A percentile compares a stretch with the other conserved stretches of the same genome.
phyloP scores from a whole-genome alignment of 2,113 vertebrate genomes.

The Pseudopipra pipra region DNA sequence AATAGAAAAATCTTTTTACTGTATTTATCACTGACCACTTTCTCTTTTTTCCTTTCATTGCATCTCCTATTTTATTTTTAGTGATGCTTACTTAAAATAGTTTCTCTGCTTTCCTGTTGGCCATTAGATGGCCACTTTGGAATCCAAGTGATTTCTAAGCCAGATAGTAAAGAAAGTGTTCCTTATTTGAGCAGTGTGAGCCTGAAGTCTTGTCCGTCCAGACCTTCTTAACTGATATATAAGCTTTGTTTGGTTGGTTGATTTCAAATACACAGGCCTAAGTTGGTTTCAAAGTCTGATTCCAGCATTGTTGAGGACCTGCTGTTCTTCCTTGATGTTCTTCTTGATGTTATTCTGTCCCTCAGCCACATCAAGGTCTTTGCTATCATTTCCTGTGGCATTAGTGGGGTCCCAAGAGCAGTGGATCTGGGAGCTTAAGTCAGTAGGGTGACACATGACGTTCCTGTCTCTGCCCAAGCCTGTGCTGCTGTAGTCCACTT shows the following conservation, averaged over 20 bases:
- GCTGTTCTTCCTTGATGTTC: neutral
- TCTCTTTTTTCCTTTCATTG: neutral
- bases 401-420: neutral
- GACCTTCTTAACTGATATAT: neutral
- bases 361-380: neutral
- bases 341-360: neutral
- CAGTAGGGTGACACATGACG: neutral
- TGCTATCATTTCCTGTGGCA: neutral
- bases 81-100: constrained; percentile 40
- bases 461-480: neutral
- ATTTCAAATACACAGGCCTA: neutral
- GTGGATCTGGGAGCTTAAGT: neutral
- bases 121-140: neutral
- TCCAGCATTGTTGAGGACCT: neutral
- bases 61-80: constrained; percentile 42
- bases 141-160: neutral
- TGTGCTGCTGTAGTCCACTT: neutral
- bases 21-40: constrained; percentile 15
- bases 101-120: neutral
- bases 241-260: neutral
- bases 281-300: neutral
- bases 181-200: neutral
- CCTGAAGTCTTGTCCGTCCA: neutral
- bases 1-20: constrained; percentile 1
- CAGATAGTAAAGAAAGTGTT: neutral